Conservation (phyloP, 2,888 invertebrate genomes). For the Cephus rjabovi region DNA sequence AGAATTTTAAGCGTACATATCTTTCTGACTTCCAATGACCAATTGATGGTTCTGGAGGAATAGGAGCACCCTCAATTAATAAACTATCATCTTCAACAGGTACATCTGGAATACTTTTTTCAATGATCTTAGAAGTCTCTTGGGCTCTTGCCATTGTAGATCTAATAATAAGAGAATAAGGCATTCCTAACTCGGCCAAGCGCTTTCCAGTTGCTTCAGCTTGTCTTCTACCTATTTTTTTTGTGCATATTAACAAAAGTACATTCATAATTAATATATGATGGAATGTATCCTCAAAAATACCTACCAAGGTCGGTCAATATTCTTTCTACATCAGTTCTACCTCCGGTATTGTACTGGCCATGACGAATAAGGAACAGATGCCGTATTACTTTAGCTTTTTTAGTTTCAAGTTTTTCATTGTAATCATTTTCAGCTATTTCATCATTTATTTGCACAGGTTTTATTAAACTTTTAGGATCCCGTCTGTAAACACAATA, state of each 20-base stretch:
- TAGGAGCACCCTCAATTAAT: conserved; percentile 93
- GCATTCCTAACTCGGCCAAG: conserved; percentile 79
- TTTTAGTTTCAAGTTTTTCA: conserved; percentile 74
- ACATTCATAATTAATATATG: conserved; percentile 5
- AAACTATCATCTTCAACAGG: conserved; percentile 77
- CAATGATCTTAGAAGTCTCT: conserved; percentile 89
- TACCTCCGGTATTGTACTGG: conserved; percentile 85
- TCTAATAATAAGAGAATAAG: conserved; percentile 82
- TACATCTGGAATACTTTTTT: conserved; percentile 73
- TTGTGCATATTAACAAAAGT: neutral
- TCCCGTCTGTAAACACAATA: conserved; percentile 72
- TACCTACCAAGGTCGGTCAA: conserved; percentile 83
- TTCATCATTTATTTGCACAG: conserved; percentile 67
- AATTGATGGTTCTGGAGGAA: conserved; percentile 92
- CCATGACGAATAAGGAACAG: conserved; percentile 94
- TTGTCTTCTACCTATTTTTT: conserved; percentile 80
- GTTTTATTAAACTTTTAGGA: conserved; percentile 78
- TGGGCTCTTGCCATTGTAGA: conserved; percentile 96
- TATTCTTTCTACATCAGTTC: conserved; percentile 77
- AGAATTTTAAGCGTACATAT: conserved; percentile 70
- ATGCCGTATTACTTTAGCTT: conserved; percentile 78
- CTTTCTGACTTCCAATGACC: conserved; percentile 89
- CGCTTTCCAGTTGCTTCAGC: conserved; percentile 88
- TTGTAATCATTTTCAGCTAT: conserved; percentile 77
- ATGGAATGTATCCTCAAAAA: neutral